Conservation (phyloP, 2,113 vertebrate genomes). For the Hippotragus niger region DNA sequence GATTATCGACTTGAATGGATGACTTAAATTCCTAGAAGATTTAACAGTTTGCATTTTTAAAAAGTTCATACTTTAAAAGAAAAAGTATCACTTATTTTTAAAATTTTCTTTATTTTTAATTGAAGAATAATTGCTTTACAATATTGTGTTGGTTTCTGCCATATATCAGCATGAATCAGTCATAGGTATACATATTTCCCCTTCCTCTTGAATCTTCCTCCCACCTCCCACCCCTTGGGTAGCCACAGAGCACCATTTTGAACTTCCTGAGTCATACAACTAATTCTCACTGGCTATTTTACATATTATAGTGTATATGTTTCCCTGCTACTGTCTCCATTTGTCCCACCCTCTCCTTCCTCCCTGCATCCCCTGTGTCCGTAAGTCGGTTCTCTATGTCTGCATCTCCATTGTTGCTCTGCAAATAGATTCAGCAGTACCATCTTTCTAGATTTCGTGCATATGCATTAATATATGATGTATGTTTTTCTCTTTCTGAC, state of each 20-base stretch:
- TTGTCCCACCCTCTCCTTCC: background rate
- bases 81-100: background rate
- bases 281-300: background rate
- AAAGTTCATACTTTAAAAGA: background rate
- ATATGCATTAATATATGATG: background rate
- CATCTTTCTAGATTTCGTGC: background rate
- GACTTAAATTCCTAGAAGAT: background rate
- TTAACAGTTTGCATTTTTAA: background rate
- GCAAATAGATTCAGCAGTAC: background rate
- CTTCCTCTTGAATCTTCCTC: background rate
- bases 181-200: background rate
- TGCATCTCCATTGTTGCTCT: background rate
- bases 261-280: background rate
- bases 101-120: background rate
- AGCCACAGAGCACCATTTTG: background rate
- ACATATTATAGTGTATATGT: background rate
- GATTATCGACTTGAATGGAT: background rate
- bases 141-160: background rate
- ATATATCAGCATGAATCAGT: background rate
- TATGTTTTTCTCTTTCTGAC: background rate
- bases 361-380: background rate
- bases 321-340: background rate
- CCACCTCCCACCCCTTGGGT: background rate
- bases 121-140: background rate
- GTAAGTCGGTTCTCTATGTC: background rate